phyloP scores from a whole-genome alignment of 2,888 invertebrate species.

The Lepidocyrtoides sp. region DNA sequence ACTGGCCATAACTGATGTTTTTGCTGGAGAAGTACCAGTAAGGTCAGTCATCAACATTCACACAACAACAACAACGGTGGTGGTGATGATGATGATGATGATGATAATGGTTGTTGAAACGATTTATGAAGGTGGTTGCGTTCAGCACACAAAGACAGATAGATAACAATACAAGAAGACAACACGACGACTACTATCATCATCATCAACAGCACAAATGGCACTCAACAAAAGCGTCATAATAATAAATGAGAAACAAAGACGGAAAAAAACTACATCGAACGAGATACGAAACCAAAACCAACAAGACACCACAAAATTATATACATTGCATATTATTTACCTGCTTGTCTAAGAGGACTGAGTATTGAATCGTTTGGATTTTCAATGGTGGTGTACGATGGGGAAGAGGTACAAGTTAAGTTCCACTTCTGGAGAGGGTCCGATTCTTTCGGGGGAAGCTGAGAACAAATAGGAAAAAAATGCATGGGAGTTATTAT shows the following conservation, averaged over 20 bases:
- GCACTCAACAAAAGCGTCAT: constrained; percentile 49
- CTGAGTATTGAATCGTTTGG: not conserved
- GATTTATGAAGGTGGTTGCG: not conserved
- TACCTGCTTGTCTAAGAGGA: constrained; percentile 68
- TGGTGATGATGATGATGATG: constrained; percentile 49
- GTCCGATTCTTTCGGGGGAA: constrained; percentile 71
- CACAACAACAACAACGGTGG: constrained; percentile 17
- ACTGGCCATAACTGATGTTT: not conserved
- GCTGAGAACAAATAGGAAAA: too few relatives aligned
- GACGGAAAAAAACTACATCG: not conserved
- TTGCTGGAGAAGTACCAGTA: not conserved
- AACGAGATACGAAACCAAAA: not conserved
- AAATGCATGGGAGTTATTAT: not conserved
- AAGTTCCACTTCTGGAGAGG: constrained; percentile 69
- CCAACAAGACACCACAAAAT: too few relatives aligned
- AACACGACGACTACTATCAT: constrained; percentile 62
- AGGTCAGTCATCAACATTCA: constrained; percentile 62
- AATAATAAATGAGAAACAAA: not conserved
- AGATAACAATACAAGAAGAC: too few relatives aligned
- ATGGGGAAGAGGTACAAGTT: constrained; percentile 41
- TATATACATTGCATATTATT: not conserved
- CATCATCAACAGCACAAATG: constrained; percentile 56
- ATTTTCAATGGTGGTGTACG: constrained; percentile 48
- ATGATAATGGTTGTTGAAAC: constrained; percentile 24
- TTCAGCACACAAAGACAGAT: constrained; percentile 59